Evolutionary conservation across 2,888 invertebrate genomes (phyloP).

Genomic region (Polydrusus pterygomalis): DNA sequence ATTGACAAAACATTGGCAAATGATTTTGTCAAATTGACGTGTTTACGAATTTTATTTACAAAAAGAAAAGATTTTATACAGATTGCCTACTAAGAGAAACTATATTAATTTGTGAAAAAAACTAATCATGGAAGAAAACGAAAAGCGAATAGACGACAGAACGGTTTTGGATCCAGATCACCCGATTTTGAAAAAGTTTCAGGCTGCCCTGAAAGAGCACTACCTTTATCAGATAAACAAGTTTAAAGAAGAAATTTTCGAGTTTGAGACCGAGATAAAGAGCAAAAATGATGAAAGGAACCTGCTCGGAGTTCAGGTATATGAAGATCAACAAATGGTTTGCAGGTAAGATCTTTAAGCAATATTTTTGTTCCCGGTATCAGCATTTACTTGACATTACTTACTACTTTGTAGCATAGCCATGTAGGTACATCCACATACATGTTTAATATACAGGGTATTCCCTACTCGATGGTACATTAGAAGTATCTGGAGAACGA

Average conservation of each 20-base stretch:
- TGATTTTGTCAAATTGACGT: too few relatives aligned
- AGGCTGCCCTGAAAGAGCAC: constrained; percentile 64
- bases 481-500: too few relatives aligned
- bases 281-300: constrained; percentile 75
- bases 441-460: too few relatives aligned
- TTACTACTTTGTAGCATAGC: too few relatives aligned
- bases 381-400: too few relatives aligned
- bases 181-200: constrained; percentile 64
- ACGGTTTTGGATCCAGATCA: constrained; percentile 63
- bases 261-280: constrained; percentile 74
- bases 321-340: constrained; percentile 79
- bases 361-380: neutral
- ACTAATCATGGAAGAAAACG: constrained; percentile 19
- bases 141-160: constrained; percentile 46
- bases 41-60: neutral
- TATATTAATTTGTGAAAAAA: neutral
- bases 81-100: neutral
- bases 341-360: constrained; percentile 57
- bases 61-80: neutral
- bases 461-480: too few relatives aligned
- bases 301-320: constrained; percentile 75
- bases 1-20: constrained; percentile 1
- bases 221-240: constrained; percentile 74
- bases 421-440: too few relatives aligned
- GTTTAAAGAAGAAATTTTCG: constrained; percentile 79